These are phyloP conservation scores for Oophaga sylvatica DNA, from an alignment of 2,797 vertebrate species.

Conservation along the genomic window DNA sequence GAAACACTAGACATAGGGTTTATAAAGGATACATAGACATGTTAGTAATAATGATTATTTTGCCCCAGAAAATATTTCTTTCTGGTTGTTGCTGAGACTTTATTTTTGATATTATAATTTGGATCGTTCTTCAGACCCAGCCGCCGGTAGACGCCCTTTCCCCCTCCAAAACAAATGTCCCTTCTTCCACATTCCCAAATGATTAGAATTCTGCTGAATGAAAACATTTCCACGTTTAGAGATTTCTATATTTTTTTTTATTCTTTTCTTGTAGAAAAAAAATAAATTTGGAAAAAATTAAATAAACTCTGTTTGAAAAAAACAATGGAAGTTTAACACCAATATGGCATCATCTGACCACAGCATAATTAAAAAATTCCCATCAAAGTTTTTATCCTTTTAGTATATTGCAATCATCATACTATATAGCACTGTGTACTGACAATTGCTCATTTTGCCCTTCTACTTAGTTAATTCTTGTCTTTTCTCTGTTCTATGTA, in stretches of 20 bases:
- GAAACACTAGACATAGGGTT: conserved; percentile 53
- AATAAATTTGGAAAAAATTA: conserved; percentile 44
- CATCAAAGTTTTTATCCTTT: too few species aligned
- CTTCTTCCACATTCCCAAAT: conserved; percentile 38
- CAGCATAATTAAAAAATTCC: not conserved
- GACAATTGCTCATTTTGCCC: too few species aligned
- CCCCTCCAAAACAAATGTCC: not conserved
- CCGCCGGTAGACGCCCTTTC: conserved; percentile 31
- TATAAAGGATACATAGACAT: conserved; percentile 47
- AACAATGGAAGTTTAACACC: not conserved
- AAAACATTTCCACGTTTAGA: conserved; percentile 59
- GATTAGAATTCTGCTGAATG: conserved; percentile 51
- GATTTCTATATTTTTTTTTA: conserved; percentile 63
- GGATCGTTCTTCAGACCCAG: conserved; percentile 49
- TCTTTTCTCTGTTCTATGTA: too few species aligned
- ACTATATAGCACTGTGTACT: too few species aligned
- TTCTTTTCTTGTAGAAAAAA: conserved; percentile 63
- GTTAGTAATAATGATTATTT: conserved; percentile 50
- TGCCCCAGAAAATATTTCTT: conserved; percentile 33
- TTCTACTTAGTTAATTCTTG: too few species aligned
- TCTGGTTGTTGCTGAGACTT: conserved; percentile 57
- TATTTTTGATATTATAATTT: conserved; percentile 62
- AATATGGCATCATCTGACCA: not conserved
- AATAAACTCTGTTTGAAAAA: conserved; percentile 51
- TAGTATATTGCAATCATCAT: too few species aligned